These are phyloP conservation scores for Paralichthys olivaceus DNA, from an alignment of 2,113 vertebrate genomes.

Conservation along the genomic window DNA sequence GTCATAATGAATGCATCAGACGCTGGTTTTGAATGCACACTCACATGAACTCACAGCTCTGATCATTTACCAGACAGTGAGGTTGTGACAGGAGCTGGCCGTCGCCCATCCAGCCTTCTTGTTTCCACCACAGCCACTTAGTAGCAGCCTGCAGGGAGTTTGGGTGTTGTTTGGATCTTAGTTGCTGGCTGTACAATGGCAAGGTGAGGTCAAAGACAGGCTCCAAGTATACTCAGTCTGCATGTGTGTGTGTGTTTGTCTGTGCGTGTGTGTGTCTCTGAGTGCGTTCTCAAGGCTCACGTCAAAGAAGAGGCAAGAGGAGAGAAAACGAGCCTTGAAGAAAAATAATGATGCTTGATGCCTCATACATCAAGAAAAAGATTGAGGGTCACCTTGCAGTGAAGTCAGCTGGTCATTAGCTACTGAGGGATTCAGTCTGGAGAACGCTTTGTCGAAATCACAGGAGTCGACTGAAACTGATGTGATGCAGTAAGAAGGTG, in stretches of 20 bases:
- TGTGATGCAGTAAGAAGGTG: not conserved
- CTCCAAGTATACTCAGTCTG: constrained; percentile 22
- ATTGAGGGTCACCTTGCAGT: constrained; percentile 71
- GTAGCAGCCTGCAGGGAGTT: constrained; percentile 34
- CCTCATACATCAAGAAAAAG: constrained; percentile 67
- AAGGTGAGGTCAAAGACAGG: constrained; percentile 78
- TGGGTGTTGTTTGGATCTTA: constrained; percentile 58
- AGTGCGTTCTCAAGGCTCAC: constrained; percentile 56
- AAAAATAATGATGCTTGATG: constrained; percentile 70
- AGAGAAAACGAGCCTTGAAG: constrained; percentile 68
- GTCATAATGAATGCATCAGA: no score
- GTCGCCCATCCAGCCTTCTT: no score
- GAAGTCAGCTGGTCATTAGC: constrained; percentile 62
- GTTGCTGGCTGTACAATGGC: constrained; percentile 41
- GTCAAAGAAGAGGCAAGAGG: constrained; percentile 41
- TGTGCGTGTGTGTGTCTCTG: constrained; percentile 1
- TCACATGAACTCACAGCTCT: constrained; percentile 8
- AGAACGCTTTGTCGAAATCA: constrained; percentile 42
- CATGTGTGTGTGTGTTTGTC: constrained; percentile 22
- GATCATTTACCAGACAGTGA: constrained; percentile 14
- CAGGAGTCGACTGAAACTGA: constrained; percentile 17
- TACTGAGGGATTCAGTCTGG: constrained; percentile 43
- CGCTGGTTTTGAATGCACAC: not conserved
- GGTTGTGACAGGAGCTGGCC: constrained; percentile 8
- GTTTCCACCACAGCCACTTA: not conserved